phyloP scores from a whole-genome alignment of 2,888 invertebrate species.

The Boloria selene region DNA sequence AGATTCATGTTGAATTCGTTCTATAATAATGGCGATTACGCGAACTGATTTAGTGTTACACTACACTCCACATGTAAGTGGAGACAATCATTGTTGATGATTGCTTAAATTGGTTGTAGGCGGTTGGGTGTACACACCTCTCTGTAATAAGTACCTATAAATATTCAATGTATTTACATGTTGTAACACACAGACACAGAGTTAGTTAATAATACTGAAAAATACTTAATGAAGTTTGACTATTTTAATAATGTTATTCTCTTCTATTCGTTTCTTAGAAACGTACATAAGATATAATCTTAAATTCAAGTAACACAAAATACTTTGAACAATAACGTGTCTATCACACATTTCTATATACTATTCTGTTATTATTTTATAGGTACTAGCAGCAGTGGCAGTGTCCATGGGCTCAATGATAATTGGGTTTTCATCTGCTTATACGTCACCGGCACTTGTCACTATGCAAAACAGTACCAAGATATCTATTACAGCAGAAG shows the following conservation, averaged over 20 bases:
- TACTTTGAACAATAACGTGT: no score
- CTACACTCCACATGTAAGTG: constrained; percentile 47
- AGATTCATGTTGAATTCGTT: not conserved
- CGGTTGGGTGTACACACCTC: constrained; percentile 66
- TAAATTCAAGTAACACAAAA: no score
- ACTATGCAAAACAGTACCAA: constrained; percentile 85
- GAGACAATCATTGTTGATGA: constrained; percentile 70
- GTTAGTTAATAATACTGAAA: no score
- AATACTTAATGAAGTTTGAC: no score
- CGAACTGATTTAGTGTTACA: constrained; percentile 48
- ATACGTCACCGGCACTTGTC: constrained; percentile 92
- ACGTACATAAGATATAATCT: no score
- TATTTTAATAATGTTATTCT: no score
- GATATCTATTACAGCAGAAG: constrained; percentile 82
- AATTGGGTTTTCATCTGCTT: constrained; percentile 93
- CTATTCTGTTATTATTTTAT: constrained; percentile 50
- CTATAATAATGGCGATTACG: constrained; percentile 27
- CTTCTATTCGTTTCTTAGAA: no score
- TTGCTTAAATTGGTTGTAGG: constrained; percentile 70
- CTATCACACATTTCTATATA: no score
- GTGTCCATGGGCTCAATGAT: constrained; percentile 94
- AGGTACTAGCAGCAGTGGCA: constrained; percentile 92
- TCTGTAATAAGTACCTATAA: constrained; percentile 5
- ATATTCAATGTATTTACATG: constrained; percentile 6
- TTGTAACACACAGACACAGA: not conserved